phyloP scores from a whole-genome alignment of 2,888 invertebrate genomes.

The Xiphydria camelus region DNA sequence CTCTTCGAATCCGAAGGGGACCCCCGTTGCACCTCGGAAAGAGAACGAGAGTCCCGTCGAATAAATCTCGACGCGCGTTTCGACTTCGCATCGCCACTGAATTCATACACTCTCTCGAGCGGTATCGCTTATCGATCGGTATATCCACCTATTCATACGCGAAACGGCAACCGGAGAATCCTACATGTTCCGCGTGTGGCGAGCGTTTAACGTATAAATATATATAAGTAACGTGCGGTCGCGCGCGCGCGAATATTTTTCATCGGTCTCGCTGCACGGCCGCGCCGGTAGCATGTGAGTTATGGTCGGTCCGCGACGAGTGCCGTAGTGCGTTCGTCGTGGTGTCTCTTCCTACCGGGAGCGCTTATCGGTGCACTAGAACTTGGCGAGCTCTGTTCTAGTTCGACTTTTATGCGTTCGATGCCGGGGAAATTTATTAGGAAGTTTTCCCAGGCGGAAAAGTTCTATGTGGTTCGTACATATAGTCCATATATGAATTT shows the following conservation, averaged over 20 bases:
- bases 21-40: no score
- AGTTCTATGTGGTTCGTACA: no score
- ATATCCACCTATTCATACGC: background rate
- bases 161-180: constrained; percentile 26
- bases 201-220: constrained; percentile 49
- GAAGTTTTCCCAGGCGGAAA: no score
- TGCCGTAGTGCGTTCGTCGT: constrained; percentile 32
- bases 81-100: background rate
- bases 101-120: background rate
- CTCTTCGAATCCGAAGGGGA: no score
- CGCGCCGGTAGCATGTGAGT: constrained; percentile 47
- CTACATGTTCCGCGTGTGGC: constrained; percentile 21
- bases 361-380: no score
- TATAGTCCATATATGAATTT: no score
- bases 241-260: constrained; percentile 44
- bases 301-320: constrained; percentile 40
- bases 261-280: constrained; percentile 42
- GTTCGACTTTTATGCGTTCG: no score
- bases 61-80: background rate
- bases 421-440: no score
- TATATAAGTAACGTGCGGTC: constrained; percentile 49
- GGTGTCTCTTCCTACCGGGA: no score
- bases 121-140: constrained; percentile 5
- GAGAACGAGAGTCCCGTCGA: no score
- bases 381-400: no score